Percentiles rank a stretch among this genome's conserved stretches.
Conservation (phyloP, 2,113 vertebrate genomes). For the Craseonycteris thonglongyai region DNA sequence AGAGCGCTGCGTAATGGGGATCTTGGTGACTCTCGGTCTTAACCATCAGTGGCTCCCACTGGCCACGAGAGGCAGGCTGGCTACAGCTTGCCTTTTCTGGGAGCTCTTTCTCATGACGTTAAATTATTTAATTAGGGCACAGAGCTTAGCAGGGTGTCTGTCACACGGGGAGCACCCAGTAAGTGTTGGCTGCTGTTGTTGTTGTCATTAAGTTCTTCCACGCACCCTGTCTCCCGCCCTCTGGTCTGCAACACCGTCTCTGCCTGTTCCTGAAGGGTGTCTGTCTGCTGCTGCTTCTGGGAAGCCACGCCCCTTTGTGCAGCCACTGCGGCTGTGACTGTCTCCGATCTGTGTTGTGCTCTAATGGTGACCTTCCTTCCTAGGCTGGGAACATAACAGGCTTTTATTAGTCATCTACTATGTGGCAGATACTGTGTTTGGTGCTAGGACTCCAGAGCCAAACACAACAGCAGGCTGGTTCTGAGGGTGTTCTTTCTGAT, state of each 20-base stretch:
- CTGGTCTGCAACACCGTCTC: background rate
- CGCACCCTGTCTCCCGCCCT: background rate
- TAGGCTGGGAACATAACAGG: background rate
- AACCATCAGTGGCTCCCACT: background rate
- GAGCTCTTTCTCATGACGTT: background rate
- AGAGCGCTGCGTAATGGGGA: background rate
- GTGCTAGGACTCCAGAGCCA: background rate
- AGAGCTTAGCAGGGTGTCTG: background rate
- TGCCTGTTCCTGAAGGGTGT: rapidly evolving
- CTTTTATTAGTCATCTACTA: too few species aligned
- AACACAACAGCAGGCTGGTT: background rate
- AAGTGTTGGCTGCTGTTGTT: background rate
- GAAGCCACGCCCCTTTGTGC: background rate
- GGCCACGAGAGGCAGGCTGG: background rate
- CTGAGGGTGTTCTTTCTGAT: background rate
- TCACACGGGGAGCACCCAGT: background rate
- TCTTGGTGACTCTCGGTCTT: background rate
- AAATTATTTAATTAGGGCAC: background rate
- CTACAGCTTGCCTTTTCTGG: background rate
- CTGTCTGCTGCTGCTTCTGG: background rate
- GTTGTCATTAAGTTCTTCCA: rapidly evolving
- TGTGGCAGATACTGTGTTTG: background rate
- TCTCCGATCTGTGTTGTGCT: background rate
- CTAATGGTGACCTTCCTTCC: background rate
- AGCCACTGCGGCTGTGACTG: background rate